Conservation (phyloP, 2,797 vertebrate genomes). For the Scyliorhinus canicula region DNA sequence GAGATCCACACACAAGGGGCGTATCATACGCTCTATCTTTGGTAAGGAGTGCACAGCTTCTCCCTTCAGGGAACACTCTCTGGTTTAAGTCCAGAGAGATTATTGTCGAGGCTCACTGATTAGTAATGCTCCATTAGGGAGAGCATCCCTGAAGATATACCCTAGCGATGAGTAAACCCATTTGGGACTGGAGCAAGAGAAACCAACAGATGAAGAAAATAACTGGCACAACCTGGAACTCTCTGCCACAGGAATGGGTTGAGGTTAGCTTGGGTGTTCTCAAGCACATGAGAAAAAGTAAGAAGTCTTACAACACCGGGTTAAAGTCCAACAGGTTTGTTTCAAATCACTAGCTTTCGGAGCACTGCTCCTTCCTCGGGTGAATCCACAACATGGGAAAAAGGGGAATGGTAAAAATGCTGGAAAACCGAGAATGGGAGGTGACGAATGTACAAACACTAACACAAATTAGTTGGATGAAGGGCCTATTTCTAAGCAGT, state of each 20-base stretch:
- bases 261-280: not conserved
- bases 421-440: not conserved
- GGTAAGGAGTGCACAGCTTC: too few relatives aligned
- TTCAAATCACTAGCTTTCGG: too few relatives aligned
- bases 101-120: not conserved
- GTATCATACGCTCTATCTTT: not conserved
- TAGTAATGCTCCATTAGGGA: not conserved
- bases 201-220: not conserved
- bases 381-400: too few relatives aligned
- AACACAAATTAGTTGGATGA: not conserved
- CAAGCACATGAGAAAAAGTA: not conserved
- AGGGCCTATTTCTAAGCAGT: not conserved
- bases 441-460: not conserved
- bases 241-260: not conserved
- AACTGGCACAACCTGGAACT: not conserved
- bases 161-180: not conserved
- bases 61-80: not conserved
- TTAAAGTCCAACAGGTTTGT: too few relatives aligned
- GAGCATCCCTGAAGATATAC: not conserved
- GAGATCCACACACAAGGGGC: not conserved
- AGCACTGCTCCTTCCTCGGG: too few relatives aligned
- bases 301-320: too few relatives aligned
- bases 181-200: not conserved
- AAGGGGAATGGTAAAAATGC: not conserved
- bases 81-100: not conserved